phyloP scores from a whole-genome alignment of 2,797 vertebrate genomes.

The Calcarius lapponicus region DNA sequence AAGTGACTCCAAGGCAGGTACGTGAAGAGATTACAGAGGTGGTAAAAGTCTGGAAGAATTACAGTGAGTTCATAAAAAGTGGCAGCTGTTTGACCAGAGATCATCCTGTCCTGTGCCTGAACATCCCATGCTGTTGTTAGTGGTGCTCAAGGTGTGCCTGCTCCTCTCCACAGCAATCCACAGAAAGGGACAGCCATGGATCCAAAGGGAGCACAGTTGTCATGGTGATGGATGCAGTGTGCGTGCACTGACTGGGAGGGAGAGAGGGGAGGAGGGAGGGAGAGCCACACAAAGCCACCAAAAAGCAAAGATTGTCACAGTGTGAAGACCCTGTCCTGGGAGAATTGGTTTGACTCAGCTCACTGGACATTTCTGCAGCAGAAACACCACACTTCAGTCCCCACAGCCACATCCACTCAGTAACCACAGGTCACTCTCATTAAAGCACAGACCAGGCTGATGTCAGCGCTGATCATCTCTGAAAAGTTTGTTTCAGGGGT shows the following conservation, averaged over 20 bases:
- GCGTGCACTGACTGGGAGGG: neutral
- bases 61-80: neutral
- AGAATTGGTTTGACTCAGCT: neutral
- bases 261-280: neutral
- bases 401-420: neutral
- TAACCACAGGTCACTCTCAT: neutral
- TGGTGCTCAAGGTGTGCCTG: accelerated
- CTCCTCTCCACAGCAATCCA: neutral
- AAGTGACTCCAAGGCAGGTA: neutral
- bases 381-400: neutral
- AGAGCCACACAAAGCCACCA: neutral
- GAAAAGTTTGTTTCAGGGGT: neutral
- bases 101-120: neutral
- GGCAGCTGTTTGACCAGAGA: neutral
- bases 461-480: neutral
- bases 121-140: neutral
- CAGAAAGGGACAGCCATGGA: neutral
- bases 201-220: conserved; percentile 1
- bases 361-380: neutral
- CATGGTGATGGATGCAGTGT: neutral
- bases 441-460: neutral
- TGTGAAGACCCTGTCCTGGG: neutral
- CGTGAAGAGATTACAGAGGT: neutral
- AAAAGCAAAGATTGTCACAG: neutral
- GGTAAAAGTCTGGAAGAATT: neutral